Evolutionary conservation across 2,113 vertebrate genomes (phyloP).

Genomic region (Tamias sibiricus): DNA sequence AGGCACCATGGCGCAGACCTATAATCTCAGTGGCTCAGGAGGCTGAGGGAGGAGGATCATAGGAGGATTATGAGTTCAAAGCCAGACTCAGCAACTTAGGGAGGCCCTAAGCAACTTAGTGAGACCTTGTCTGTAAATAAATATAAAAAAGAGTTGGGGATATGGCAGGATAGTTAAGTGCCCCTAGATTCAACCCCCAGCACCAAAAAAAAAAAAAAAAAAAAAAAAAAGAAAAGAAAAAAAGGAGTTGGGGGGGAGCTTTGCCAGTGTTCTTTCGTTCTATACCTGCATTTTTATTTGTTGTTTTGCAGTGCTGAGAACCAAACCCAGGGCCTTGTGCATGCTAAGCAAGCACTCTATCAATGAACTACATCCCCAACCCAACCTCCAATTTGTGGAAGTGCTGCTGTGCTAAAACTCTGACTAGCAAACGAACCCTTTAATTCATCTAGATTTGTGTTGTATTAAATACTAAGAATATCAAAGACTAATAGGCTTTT

Average conservation of each 20-base stretch:
- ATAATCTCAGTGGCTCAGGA: too few species aligned
- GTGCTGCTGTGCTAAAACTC: not conserved
- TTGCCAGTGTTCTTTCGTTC: not conserved
- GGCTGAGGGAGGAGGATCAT: too few species aligned
- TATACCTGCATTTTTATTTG: not conserved
- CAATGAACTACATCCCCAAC: not conserved
- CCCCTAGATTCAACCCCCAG: too few species aligned
- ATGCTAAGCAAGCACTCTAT: not conserved
- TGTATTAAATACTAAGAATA: constrained; percentile 1
- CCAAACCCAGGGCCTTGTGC: not conserved
- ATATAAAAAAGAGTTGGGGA: too few species aligned
- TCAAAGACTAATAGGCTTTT: not conserved
- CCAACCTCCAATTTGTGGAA: not conserved
- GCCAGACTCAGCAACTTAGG: too few species aligned
- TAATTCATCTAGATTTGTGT: not conserved
- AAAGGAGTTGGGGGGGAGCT: not conserved
- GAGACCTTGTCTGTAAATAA: too few species aligned
- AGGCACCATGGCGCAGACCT: too few species aligned
- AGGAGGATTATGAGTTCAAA: too few species aligned
- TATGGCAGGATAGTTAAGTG: too few species aligned
- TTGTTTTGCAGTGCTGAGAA: not conserved
- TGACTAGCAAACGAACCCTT: not conserved
- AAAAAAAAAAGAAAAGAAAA: too few species aligned
- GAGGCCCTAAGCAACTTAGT: too few species aligned
- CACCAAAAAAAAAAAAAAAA: too few species aligned